Evolutionary conservation across 1,140 invertebrate genomes (phyloP).

Genomic region (Oppia nitens): DNA sequence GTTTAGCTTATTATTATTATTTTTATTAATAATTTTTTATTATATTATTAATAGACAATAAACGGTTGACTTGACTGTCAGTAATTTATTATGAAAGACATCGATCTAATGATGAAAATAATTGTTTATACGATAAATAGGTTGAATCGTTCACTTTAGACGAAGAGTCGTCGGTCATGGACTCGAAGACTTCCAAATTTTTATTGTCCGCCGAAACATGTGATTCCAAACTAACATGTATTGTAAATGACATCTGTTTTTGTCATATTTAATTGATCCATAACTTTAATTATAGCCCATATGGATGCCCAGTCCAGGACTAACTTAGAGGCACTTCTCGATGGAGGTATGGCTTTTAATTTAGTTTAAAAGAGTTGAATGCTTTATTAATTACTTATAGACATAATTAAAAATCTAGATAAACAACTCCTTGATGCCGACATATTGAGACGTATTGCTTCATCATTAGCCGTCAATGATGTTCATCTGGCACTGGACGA

Average conservation of each 20-base stretch:
- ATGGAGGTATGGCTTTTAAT: constrained; percentile 40
- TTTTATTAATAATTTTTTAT: no score
- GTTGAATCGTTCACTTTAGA: not conserved
- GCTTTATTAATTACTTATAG: not conserved
- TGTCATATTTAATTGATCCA: no score
- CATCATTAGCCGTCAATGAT: constrained; percentile 32
- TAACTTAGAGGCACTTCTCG: constrained; percentile 62
- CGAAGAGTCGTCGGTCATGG: not conserved
- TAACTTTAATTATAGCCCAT: no score
- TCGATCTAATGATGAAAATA: no score
- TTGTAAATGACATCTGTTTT: no score
- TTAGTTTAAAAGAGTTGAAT: no score
- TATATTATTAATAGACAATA: no score
- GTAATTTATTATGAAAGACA: no score
- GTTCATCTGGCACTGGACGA: constrained; percentile 87
- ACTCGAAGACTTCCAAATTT: not conserved
- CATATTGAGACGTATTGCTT: constrained; percentile 61
- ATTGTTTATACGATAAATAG: no score
- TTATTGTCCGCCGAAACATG: not conserved
- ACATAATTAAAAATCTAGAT: constrained; percentile 25
- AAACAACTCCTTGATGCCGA: constrained; percentile 40
- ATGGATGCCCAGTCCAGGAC: constrained; percentile 78
- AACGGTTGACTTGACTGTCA: no score
- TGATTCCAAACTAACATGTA: constrained; percentile 8
- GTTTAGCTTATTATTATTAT: no score